phyloP scores from a whole-genome alignment of 2,797 vertebrate genomes.

The Tachyglossus aculeatus region DNA sequence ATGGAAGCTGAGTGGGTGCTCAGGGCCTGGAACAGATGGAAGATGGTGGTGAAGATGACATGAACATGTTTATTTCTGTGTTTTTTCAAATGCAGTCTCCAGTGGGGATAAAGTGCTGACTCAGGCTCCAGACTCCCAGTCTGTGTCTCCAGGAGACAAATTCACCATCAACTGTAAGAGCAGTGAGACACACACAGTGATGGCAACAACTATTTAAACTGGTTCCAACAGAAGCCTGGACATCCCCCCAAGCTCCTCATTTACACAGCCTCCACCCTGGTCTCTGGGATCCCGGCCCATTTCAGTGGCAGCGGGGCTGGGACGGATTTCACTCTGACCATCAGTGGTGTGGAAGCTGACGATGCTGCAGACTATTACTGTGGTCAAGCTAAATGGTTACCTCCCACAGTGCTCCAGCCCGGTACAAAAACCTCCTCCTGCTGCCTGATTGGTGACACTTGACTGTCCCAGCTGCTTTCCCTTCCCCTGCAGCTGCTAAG shows the following conservation, averaged over 20 bases:
- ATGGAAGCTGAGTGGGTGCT: no score
- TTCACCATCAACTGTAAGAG: not conserved
- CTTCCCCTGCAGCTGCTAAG: no score
- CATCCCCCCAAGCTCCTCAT: conserved; percentile 13
- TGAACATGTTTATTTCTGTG: no score
- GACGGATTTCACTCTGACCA: not conserved
- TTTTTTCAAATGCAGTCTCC: no score
- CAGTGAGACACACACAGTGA: no score
- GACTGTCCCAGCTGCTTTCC: no score
- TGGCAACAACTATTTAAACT: not conserved
- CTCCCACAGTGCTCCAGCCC: not conserved
- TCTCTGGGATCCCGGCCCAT: not conserved
- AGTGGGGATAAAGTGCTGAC: not conserved
- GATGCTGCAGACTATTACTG: not conserved
- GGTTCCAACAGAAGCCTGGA: conserved; percentile 37
- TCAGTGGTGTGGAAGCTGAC: not conserved
- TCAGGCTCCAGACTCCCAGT: not conserved
- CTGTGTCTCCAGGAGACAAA: fast-evolving
- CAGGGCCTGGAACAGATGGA: no score
- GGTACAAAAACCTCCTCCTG: not conserved
- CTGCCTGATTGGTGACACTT: not conserved
- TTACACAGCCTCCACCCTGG: fast-evolving
- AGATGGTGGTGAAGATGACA: no score
- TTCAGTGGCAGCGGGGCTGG: not conserved
- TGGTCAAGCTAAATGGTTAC: fast-evolving